Percentiles rank a stretch among this genome's conserved stretches.
Conservation (phyloP, 2,888 invertebrate genomes). For the Epinotia ramella region DNA sequence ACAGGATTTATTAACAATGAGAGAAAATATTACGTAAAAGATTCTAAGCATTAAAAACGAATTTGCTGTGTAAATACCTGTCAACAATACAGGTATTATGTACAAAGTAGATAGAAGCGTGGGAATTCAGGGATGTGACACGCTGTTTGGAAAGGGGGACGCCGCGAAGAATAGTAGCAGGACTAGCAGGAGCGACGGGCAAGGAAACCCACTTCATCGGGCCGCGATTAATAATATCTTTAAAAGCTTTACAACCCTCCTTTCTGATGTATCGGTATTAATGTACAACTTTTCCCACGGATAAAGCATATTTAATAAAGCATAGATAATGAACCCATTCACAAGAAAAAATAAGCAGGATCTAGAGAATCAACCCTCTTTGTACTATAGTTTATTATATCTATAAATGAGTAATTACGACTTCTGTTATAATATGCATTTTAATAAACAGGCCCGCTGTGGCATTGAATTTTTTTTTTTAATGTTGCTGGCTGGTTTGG, state of each 20-base stretch:
- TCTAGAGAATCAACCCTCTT: not conserved
- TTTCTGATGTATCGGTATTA: conserved; percentile 50
- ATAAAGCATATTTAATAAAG: conserved; percentile 48
- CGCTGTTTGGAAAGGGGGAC: conserved; percentile 28
- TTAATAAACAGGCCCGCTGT: no score
- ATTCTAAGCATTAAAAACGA: conserved; percentile 21
- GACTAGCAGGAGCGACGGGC: conserved; percentile 46
- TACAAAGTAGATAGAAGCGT: conserved; percentile 42
- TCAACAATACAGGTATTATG: conserved; percentile 32
- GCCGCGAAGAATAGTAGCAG: conserved; percentile 45
- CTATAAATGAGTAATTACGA: no score
- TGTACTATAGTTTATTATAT: no score
- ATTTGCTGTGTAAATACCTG: conserved; percentile 17
- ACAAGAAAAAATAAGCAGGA: not conserved
- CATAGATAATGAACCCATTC: conserved; percentile 32
- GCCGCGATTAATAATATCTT: conserved; percentile 51
- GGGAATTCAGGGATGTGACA: conserved; percentile 45
- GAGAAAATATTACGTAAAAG: conserved; percentile 13
- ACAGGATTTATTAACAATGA: conserved; percentile 43
- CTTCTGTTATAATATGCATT: no score
- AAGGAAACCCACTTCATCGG: conserved; percentile 43
- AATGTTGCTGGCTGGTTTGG: no score
- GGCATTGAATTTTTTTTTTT: no score
- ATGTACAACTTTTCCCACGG: conserved; percentile 46
- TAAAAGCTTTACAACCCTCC: conserved; percentile 46